These are phyloP conservation scores for Agonopterix alstromeriana DNA, from an alignment of 2,888 invertebrate species.

Conservation along the genomic window DNA sequence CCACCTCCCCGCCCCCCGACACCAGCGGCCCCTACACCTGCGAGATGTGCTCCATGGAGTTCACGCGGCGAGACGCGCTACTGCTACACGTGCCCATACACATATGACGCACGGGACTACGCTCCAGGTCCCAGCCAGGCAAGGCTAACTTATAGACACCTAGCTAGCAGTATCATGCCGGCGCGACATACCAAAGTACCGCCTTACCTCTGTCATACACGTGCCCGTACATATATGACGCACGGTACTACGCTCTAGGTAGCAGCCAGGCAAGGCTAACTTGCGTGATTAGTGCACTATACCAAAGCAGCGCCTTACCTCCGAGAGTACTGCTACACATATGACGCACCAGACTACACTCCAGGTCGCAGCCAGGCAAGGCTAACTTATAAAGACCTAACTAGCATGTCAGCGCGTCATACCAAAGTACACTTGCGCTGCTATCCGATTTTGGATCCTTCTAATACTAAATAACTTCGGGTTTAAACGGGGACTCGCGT, in stretches of 20 bases:
- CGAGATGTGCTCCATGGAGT: conserved; percentile 88
- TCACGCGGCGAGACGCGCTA: conserved; percentile 83
- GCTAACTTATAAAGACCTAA: no score
- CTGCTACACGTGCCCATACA: conserved; percentile 87
- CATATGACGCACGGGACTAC: conserved; percentile 74
- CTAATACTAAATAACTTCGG: no score
- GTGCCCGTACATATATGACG: conserved; percentile 88
- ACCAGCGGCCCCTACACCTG: conserved; percentile 81
- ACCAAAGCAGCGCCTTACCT: conserved; percentile 10
- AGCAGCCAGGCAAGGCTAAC: conserved; percentile 5
- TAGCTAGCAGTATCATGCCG: no score
- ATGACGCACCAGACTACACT: conserved; percentile 51
- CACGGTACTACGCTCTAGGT: conserved; percentile 2
- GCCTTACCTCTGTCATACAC: conserved; percentile 8
- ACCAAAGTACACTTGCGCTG: no score
- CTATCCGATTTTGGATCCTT: no score
- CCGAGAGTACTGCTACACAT: no score
- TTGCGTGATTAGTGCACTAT: conserved; percentile 6
- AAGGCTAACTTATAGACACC: background rate
- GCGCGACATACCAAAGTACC: conserved; percentile 11
- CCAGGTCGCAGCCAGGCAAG: background rate
- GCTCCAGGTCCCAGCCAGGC: conserved; percentile 7
- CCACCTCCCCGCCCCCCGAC: conserved; percentile 15
- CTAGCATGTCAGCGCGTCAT: no score
- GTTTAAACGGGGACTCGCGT: no score